Evolutionary conservation across 2,888 invertebrate genomes (phyloP).

Genomic region (Drosophila kuntzei): DNA sequence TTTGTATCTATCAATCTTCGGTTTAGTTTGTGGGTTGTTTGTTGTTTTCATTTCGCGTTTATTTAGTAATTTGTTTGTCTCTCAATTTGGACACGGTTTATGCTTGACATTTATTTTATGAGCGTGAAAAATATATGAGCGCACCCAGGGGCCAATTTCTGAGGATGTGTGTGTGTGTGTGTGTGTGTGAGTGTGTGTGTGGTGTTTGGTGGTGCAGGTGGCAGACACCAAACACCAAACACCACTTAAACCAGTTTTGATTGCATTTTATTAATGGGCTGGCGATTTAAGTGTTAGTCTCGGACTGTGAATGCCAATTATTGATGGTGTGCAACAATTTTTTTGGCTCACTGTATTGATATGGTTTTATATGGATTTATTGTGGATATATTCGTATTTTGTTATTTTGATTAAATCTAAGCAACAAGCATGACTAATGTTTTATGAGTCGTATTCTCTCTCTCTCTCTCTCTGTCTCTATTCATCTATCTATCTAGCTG

Average conservation of each 20-base stretch:
- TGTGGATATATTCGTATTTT: not conserved
- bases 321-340: slow-evolving; percentile 54
- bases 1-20: slow-evolving; percentile 15
- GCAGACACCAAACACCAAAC: slow-evolving; percentile 30
- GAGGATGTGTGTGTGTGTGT: slow-evolving; percentile 2
- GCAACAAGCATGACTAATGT: slow-evolving; percentile 32
- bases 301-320: slow-evolving; percentile 49
- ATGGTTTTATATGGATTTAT: slow-evolving; percentile 32
- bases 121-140: slow-evolving; percentile 76
- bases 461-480: not conserved
- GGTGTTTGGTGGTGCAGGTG: slow-evolving; percentile 40
- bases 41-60: slow-evolving; percentile 58
- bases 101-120: slow-evolving; percentile 79
- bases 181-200: not conserved
- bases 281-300: slow-evolving; percentile 61
- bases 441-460: not conserved
- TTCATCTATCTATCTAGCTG: not conserved
- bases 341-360: slow-evolving; percentile 15
- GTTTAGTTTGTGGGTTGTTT: slow-evolving; percentile 14
- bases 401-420: slow-evolving; percentile 66
- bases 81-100: slow-evolving; percentile 75
- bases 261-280: slow-evolving; percentile 70
- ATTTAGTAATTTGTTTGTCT: slow-evolving; percentile 78
- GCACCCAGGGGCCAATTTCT: slow-evolving; percentile 14
- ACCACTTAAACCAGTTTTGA: slow-evolving; percentile 72